Percentiles rank a stretch among this genome's conserved stretches.
phyloP scores from a whole-genome alignment of 2,113 vertebrate species.

The Fulica atra region DNA sequence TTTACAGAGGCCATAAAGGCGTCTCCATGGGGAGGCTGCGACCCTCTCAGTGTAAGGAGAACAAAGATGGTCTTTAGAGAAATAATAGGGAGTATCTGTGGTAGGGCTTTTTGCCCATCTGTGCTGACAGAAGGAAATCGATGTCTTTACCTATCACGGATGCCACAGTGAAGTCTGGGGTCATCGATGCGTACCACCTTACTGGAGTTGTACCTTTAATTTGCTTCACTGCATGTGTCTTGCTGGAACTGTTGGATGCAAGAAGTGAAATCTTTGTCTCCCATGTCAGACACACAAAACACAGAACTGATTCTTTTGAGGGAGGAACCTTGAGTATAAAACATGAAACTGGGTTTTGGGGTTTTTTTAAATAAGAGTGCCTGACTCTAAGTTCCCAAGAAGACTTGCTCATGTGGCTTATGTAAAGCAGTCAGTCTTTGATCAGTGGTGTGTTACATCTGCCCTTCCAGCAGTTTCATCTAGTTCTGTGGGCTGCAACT shows the following conservation, averaged over 20 bases:
- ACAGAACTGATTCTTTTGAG: not conserved
- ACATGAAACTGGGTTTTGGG: not conserved
- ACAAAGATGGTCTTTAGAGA: not conserved
- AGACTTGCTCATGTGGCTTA: not conserved
- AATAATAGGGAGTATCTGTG: conserved; percentile 38
- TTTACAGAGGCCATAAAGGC: conserved; percentile 21
- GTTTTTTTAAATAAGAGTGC: not conserved
- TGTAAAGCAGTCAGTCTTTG: not conserved
- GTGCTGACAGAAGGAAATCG: not conserved
- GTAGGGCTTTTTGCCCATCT: not conserved
- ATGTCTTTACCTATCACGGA: conserved; percentile 10
- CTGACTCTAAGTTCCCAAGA: not conserved
- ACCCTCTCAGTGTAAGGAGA: not conserved
- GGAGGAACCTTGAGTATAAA: not conserved
- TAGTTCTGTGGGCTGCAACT: not conserved
- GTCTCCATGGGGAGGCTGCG: conserved; percentile 10
- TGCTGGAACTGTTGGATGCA: not conserved
- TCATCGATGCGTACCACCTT: not conserved
- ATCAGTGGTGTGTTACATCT: not conserved
- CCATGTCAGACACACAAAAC: not conserved
- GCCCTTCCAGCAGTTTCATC: not conserved
- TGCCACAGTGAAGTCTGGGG: not conserved
- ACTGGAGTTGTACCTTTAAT: not conserved
- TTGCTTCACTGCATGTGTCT: not conserved
- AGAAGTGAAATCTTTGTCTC: not conserved